phyloP scores from a whole-genome alignment of 2,888 invertebrate species.

The Petrolisthes cinctipes region DNA sequence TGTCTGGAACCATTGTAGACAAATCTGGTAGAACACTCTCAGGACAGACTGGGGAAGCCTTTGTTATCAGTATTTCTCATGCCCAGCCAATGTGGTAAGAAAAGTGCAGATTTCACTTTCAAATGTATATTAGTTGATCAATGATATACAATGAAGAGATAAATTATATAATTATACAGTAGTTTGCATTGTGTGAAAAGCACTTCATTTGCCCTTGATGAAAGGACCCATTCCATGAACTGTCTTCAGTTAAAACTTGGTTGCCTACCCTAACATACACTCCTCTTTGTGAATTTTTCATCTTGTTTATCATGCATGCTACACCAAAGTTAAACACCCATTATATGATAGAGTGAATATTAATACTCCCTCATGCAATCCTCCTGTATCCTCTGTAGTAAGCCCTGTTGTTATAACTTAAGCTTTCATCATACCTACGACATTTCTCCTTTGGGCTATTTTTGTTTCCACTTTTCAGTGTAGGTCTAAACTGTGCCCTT shows the following conservation, averaged over 20 bases:
- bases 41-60: conserved; percentile 76
- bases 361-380: neutral
- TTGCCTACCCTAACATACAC: no score
- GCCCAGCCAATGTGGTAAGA: conserved; percentile 72
- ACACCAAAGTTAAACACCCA: no score
- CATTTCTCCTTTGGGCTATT: neutral
- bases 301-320: no score
- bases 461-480: conserved; percentile 67
- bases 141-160: no score
- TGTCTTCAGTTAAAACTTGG: no score
- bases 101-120: neutral
- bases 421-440: neutral
- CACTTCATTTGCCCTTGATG: no score
- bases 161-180: no score
- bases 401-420: neutral
- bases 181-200: neutral
- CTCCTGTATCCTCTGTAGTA: neutral
- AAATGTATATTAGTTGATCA: neutral
- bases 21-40: conserved; percentile 75
- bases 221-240: no score
- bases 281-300: no score
- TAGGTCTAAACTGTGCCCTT: conserved; percentile 75
- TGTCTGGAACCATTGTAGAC: conserved; percentile 76
- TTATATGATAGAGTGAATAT: neutral
- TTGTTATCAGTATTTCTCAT: conserved; percentile 73